Evolutionary conservation across 2,797 vertebrate species (phyloP), one percentile per base, ranked within the genome.

Genomic region (Nyctalus aviator): DNA sequence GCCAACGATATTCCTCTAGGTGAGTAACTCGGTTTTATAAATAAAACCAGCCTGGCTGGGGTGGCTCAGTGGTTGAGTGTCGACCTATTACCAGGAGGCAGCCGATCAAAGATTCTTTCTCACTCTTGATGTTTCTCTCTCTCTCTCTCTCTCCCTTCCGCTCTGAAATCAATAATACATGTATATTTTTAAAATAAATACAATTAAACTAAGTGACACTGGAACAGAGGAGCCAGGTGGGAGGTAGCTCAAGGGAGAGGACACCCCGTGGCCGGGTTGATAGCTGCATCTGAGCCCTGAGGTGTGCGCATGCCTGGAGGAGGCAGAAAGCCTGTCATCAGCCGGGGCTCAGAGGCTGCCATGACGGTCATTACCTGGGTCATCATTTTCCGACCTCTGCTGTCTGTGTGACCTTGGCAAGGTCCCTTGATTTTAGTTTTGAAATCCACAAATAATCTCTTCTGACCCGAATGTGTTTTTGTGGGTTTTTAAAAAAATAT

Each of bases 1-100:
- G 81, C 84, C 11, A 0, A 14, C 44, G 96, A 97, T 75, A 98
- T 98, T 37, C 98, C 98, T 78, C 0, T 98, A 44, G 98, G 98
- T 98, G 96, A 98, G 98, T 96, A 0, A 50, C 83, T 92, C 25
- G 57, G 13, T 44, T 90, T 91, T 73, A 50, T 76, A 69, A 69
- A 37, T 37, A 69, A 37, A 27, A 84, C 35, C 64, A 1, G 30
- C 68, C n/a, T 27, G 5, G 59, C 59, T 30, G 59, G 59, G 5
- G 25, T 10, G 12, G 59, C 59, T 62, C 59, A 30, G 59, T 62
- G 59, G 59, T 30, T 62, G 59, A 30, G 59, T 62, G 27, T 62
- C 2, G 59, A 62, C 27, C 59, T 30, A 30, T 6, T 25, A 62
- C 59, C 59, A 62, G 59, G 27, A 30, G 59, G 27, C 59, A 62